Conservation (phyloP, 2,113 vertebrate species). For the Microcebus tavaratra region DNA sequence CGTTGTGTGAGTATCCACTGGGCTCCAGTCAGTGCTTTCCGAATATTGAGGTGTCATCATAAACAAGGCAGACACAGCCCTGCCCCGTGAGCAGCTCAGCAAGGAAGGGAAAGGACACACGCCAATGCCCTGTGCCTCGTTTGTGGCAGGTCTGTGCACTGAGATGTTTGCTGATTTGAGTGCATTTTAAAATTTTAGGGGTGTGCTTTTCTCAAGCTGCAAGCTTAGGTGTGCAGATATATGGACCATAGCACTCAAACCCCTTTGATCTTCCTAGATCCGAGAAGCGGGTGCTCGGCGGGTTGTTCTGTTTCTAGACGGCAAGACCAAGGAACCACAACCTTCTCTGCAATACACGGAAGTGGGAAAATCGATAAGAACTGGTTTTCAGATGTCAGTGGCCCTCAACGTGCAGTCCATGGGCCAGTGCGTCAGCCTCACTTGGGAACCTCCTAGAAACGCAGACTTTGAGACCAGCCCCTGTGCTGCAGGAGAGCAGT, state of each 20-base stretch:
- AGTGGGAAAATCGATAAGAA: background rate
- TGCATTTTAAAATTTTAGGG: background rate
- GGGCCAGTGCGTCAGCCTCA: too few species aligned
- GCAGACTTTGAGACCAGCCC: background rate
- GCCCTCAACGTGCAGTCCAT: background rate
- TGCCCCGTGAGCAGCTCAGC: accelerated
- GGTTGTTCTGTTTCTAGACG: background rate
- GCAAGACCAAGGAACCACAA: background rate
- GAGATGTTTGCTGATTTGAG: background rate
- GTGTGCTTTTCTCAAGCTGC: background rate
- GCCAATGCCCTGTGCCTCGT: background rate
- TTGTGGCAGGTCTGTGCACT: accelerated
- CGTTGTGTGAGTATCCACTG: accelerated
- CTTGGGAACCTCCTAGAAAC: background rate
- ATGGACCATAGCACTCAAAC: background rate
- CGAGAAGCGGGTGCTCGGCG: too few species aligned
- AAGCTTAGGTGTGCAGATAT: accelerated
- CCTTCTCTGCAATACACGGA: background rate
- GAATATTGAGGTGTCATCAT: accelerated
- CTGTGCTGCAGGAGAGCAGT: accelerated
- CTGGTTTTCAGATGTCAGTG: background rate
- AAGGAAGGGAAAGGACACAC: background rate
- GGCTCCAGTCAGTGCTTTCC: background rate
- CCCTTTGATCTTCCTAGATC: background rate
- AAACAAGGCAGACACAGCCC: background rate